phyloP scores from a whole-genome alignment of 2,888 invertebrate genomes.

The Xestia rhomboidea region DNA sequence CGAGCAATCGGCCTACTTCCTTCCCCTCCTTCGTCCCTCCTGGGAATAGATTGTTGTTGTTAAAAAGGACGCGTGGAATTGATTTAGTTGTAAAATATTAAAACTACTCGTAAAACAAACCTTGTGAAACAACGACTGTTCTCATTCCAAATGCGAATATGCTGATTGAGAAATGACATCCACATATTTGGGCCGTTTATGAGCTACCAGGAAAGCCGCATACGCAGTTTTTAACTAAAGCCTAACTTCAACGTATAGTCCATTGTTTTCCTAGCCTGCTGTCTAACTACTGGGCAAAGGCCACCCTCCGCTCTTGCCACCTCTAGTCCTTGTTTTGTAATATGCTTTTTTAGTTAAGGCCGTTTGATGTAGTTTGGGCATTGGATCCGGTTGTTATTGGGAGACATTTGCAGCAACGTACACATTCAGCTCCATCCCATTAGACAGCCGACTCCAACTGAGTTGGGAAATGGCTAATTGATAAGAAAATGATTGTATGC shows the following conservation, averaged over 20 bases:
- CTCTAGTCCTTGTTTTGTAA: no score
- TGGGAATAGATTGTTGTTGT: neutral
- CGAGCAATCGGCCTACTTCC: neutral
- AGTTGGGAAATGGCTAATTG: neutral
- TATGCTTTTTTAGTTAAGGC: no score
- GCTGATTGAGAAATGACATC: no score
- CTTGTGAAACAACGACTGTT: neutral
- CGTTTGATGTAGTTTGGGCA: no score
- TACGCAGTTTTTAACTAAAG: no score
- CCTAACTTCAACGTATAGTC: no score
- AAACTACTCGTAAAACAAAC: neutral
- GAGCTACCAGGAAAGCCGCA: no score
- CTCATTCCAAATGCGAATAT: neutral
- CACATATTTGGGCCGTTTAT: no score
- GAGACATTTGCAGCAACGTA: neutral
- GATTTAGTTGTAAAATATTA: neutral
- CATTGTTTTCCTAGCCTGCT: no score
- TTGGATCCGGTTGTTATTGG: neutral
- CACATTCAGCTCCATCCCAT: neutral
- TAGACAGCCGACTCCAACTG: neutral
- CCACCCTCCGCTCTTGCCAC: no score
- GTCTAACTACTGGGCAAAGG: no score
- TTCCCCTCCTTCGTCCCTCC: neutral
- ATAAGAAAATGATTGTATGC: neutral
- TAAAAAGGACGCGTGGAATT: neutral